A percentile compares a stretch with the other conserved stretches of the same genome.
Evolutionary conservation across 2,797 vertebrate genomes (phyloP).

Genomic region (Urosaurus nigricauda): DNA sequence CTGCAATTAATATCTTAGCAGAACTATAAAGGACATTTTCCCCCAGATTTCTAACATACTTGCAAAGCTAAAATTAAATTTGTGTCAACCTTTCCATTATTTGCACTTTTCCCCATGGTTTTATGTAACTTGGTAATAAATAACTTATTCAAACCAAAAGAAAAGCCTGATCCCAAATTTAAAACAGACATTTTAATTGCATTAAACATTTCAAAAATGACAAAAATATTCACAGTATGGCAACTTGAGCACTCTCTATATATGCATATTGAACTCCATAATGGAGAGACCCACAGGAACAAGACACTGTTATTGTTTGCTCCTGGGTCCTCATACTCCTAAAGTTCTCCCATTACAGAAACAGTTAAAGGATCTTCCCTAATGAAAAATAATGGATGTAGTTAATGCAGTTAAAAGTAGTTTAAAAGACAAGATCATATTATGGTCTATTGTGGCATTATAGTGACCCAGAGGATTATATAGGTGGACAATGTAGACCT

Average conservation of each 20-base stretch:
- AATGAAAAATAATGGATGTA: slow-evolving; percentile 66
- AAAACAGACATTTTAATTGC: slow-evolving; percentile 60
- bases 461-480: background rate
- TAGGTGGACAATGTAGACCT: background rate
- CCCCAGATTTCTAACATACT: slow-evolving; percentile 76
- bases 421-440: slow-evolving; percentile 50
- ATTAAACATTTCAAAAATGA: slow-evolving; percentile 26
- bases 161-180: slow-evolving; percentile 55
- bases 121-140: slow-evolving; percentile 74
- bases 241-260: background rate
- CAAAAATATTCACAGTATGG: background rate
- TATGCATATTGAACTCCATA: background rate
- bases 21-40: slow-evolving; percentile 72
- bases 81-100: slow-evolving; percentile 82
- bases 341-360: slow-evolving; percentile 35
- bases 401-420: slow-evolving; percentile 34
- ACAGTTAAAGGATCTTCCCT: slow-evolving; percentile 41
- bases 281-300: background rate
- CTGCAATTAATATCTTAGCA: slow-evolving; percentile 82
- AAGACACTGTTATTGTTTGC: background rate
- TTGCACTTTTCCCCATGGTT: slow-evolving; percentile 66
- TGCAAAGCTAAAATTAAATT: slow-evolving; percentile 79
- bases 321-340: background rate
- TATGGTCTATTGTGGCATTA: background rate
- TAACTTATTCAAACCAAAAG: slow-evolving; percentile 67